These are phyloP conservation scores for Nymphicus hollandicus DNA, from an alignment of 2,113 vertebrate genomes.

Conservation along the genomic window DNA sequence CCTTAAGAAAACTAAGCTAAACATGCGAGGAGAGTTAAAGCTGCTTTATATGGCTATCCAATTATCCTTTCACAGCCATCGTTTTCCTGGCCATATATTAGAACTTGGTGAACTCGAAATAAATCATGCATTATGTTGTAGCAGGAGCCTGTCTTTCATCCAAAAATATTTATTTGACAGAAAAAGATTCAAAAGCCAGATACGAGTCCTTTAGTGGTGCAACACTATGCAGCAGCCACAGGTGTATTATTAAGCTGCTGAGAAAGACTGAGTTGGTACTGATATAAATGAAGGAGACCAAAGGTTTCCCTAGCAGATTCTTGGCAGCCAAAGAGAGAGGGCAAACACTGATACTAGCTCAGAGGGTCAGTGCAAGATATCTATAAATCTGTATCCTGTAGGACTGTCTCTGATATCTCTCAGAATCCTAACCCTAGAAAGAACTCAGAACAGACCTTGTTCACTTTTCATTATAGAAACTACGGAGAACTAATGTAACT, in stretches of 20 bases:
- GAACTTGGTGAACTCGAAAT: background rate
- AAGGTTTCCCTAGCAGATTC: background rate
- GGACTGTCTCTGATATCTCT: background rate
- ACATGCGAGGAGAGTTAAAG: background rate
- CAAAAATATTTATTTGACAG: background rate
- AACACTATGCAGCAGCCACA: background rate
- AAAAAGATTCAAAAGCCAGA: background rate
- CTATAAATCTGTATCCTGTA: background rate
- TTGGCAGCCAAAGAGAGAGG: background rate
- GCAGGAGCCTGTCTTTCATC: background rate
- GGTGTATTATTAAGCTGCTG: background rate
- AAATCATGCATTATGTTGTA: background rate
- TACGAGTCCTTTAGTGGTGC: background rate
- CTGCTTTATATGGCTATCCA: background rate
- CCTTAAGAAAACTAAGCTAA: constrained; percentile 21
- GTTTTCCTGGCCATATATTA: background rate
- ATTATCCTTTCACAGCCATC: background rate
- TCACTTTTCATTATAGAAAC: constrained; percentile 23
- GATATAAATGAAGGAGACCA: background rate
- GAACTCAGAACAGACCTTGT: background rate
- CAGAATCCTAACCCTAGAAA: background rate
- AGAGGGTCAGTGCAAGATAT: background rate
- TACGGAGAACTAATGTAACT: background rate
- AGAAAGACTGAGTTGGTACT: background rate
- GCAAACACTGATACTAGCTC: background rate